Base-by-base conservation (phyloP, 2,888 invertebrate genomes). In the Cheilosia urbana region DNA sequence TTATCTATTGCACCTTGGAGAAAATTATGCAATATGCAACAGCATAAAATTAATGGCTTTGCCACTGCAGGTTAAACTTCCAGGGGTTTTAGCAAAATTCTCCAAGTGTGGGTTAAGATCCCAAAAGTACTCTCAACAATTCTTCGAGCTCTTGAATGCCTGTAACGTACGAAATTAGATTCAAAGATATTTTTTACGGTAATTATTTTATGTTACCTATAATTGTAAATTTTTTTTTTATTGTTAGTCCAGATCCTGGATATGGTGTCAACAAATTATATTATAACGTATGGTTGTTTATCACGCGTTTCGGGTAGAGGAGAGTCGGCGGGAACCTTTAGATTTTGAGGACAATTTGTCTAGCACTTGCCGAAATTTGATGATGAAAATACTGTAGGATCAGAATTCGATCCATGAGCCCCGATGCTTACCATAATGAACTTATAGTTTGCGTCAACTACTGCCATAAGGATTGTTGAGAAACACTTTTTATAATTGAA, bases 401-500 rank as follows among this genome's bases (percentile, higher is more conserved):
- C 60, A 40, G 66, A 21, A 66, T 66, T 77, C 17, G 58, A 66
- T 3, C 60, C 68, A 17, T 51, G 57, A 34, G 66, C 51, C 27
- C 69, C 57, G 24, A 78, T 34, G 60, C 30, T 68, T 2, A 68
- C 40, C 40, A 47, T 58, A 51, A 60, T 53, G 42, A 71, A 71
- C 65, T 58, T 58, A 17, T 79, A 65, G 49, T 65, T 40, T 13
- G 45, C 58, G 30, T 47, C 69, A 40, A 63, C 69, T 45, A 78
- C 37, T 19, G 71, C 63, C 53, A 63, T 21, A 11, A 79, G 37
- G 40, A 77, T 27, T 6, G 65, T 62, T 21, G 47, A 80, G 30
- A 62, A 53, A 21, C 72, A 71, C n/a, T 78, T 63, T 49, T 60
- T 34, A 21, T 71, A 71, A n/a, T n/a, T n/a, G n/a, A n/a, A n/a